Evolutionary conservation across 37 sponge, comb jelly and placozoan genomes (phyloP), one percentile per base, ranked within the genome.

Genomic region (Oopsacas minuta): DNA sequence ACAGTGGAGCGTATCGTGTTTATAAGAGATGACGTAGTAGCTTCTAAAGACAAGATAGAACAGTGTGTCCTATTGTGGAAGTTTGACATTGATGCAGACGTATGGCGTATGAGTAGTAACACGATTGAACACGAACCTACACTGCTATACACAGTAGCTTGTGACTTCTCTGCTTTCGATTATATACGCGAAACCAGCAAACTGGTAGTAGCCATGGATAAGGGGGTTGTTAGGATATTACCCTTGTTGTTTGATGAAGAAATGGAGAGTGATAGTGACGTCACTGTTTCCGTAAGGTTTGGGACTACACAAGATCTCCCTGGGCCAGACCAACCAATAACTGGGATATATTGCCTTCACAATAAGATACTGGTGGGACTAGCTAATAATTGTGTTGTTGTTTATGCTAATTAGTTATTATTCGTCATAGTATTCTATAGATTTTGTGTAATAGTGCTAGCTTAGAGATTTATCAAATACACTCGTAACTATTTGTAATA

Each of bases 151-250:
- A 61, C 5, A 12, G 75, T 61, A 34, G 75, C 30, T 61, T 61
- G 28, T 61, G 75, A 61, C 75, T 61, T 61, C 75, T 61, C 75
- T 12, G 75, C 75, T 61, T 61, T 61, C 75, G 75, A 61, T 34
- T 61, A 32, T n/a, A 61, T 61, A 34, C 75, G 32, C 28, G 22
- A 12, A 3, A 20, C 28, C 30, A 32, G 75, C 30, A 20, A 3
- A 20, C 75, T 61, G 17, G 75, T 61, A 3, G 28, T 12, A 20
- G 75, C 28, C 20, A 61, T 25, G 20, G 28, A 61, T 25, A 34
- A 34, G 30, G 75, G 75, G 32, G 75, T 61, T 10, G 22, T 61
- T 3, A 3, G 75, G 30, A 61, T 61, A 3, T 3, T 61, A 25
- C 75, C 75, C 28, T 25, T 61, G 7, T 3, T 61, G 1, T 61